These are phyloP conservation scores for Lophius piscatorius DNA, from an alignment of 2,113 vertebrate species.

Conservation along the genomic window DNA sequence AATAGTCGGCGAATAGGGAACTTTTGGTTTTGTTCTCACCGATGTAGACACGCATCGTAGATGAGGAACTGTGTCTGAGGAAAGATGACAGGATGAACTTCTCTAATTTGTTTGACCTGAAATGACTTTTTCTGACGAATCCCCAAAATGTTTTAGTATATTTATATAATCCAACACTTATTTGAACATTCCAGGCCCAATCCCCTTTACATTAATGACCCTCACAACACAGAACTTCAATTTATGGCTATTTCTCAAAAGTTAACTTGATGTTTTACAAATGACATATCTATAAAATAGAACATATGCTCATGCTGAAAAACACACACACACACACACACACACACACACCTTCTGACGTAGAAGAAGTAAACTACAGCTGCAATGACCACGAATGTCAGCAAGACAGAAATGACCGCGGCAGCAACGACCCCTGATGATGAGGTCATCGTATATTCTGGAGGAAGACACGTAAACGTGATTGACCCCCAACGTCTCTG, in stretches of 20 bases:
- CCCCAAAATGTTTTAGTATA: too few relatives aligned
- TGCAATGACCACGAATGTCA: slow-evolving; percentile 31
- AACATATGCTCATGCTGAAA: too few relatives aligned
- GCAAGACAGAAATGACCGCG: slow-evolving; percentile 25
- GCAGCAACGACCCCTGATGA: slow-evolving; percentile 34
- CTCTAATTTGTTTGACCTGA: too few relatives aligned
- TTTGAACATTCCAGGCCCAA: too few relatives aligned
- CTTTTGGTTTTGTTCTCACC: slow-evolving; percentile 40
- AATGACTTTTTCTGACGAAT: slow-evolving; percentile 8
- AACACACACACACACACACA: background rate
- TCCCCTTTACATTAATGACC: too few relatives aligned
- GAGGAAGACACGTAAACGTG: background rate
- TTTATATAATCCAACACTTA: too few relatives aligned
- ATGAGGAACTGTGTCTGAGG: background rate
- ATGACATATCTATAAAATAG: too few relatives aligned
- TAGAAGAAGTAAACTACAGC: slow-evolving; percentile 30
- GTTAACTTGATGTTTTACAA: too few relatives aligned
- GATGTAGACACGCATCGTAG: background rate
- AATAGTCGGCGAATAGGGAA: background rate
- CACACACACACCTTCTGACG: slow-evolving; percentile 35
- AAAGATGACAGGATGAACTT: too few relatives aligned
- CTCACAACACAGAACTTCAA: too few relatives aligned
- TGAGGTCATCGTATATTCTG: slow-evolving; percentile 34
- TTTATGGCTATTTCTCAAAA: too few relatives aligned
- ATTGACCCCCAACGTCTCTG: background rate